Base-by-base conservation (phyloP, 2,888 invertebrate genomes). In the Drosophila pseudotakahashii region DNA sequence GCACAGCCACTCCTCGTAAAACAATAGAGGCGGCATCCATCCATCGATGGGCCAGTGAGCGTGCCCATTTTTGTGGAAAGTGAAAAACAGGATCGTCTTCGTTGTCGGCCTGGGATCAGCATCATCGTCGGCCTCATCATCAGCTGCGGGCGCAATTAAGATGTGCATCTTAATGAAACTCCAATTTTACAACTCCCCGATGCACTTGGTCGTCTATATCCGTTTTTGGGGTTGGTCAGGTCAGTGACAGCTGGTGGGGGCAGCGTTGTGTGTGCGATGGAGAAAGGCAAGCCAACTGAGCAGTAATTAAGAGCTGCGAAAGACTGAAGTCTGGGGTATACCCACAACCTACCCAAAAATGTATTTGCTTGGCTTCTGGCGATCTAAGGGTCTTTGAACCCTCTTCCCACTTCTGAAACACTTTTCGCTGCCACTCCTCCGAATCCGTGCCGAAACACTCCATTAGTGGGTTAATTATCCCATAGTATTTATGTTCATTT, bases 141-240 rank as follows among this genome's bases (percentile, higher is more conserved):
- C 68, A 50, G 58, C 62, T 69, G 69, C 57, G 69, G 61, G 58
- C 51, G 37, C 60, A 72, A 73, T 72, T 60, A 66, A 61, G 71
- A 63, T 70, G 60, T 51, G 32, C 57, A 63, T 70, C 71, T 55
- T 34, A 41, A 61, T 54, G 47, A 61, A 57, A 44, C 59, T 50
- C 36, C 10, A 34, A 39, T 30, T 60, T 44, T 13, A 42, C 60
- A 62, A 34, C 57, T 37, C 36, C 16, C 11, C 48, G 45, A 45
- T 32, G 47, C 32, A 32, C 32, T 13, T 11, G 13, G 37, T 19
- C 10, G 32, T 11, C 59, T 3, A 16, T 34, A 42, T 36, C n/a
- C 14, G 7, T 26, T 52, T 34, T 53, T 13, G 52, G 63, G 64
- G 45, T 39, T 63, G 52, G 44, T 14, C 61, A 34, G 64, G 52